Base-by-base conservation (phyloP, 2,797 vertebrate genomes). In the Taeniopygia guttata region DNA sequence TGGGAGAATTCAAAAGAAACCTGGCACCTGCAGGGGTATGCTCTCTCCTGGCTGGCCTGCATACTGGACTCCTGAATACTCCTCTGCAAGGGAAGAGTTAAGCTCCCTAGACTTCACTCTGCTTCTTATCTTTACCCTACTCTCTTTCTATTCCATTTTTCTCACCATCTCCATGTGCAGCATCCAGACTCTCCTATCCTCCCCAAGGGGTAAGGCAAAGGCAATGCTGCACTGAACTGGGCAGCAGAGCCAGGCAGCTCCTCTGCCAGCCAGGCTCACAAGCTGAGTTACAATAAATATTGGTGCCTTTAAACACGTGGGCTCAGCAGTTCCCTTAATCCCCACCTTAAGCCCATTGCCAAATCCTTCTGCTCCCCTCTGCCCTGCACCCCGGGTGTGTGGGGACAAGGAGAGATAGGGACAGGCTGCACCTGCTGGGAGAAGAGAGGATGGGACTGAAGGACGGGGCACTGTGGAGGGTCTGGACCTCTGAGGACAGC, bases 201-300 rank as follows among this genome's bases (percentile, higher is more conserved):
- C 49, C 30, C 26, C 38, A 38, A 17, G 0, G 3, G 40, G 4
- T 3, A 21, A 43, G 40, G 40, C 2, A 6, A 51, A 70, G 51
- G 51, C 79, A 69, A 40, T 0, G 0, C 0, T 42, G 27, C 16
- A 2, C 66, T 11, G 40, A 34, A 21, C 19, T 1, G 13, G n/a
- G 52, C 56, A 67, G 82, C 78, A 70, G 58, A 84, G 55, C 34
- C 62, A 43, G 62, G 42, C 54, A 84, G 51, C 38, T 13, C 20
- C 55, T 36, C 36, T 34, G 68, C 26, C 78, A 94, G 46, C 40
- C 8, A 0, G 13, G 12, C 73, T 75, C 66, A 43, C 56, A 38
- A 43, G 76, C 38, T 2, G 40, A 60, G 30, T 21, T 18, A 32
- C 58, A 75, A 8, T 7, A 51, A 29, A 59, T 59, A 19, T 3